A percentile compares a stretch with the other conserved stretches of the same genome.
Conservation (phyloP, 2,797 vertebrate species). For the Phalloptychus januarius region DNA sequence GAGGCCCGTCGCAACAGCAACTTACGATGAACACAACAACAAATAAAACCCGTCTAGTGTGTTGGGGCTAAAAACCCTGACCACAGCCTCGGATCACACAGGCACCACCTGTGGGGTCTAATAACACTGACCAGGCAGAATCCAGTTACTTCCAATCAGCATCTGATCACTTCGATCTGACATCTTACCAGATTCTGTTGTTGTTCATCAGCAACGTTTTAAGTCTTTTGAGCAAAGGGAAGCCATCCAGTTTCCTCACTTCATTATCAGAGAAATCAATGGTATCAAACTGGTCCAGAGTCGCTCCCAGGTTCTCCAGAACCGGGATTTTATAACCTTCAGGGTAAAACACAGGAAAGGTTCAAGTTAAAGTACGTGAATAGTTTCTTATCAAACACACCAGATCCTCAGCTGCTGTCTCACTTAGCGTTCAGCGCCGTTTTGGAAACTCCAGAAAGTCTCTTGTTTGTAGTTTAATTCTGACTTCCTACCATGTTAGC, state of each 20-base stretch:
- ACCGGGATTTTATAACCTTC: slow-evolving; percentile 97
- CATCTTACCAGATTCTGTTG: slow-evolving; percentile 91
- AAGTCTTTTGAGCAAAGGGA: slow-evolving; percentile 89
- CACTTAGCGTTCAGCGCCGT: background rate
- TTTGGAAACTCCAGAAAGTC: background rate
- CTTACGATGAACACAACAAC: too few relatives aligned
- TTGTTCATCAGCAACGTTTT: slow-evolving; percentile 95
- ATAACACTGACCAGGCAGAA: too few relatives aligned
- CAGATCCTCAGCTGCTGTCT: background rate
- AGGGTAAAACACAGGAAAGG: background rate
- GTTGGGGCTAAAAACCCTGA: too few relatives aligned
- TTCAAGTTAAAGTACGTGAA: background rate
- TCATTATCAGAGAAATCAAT: slow-evolving; percentile 98
- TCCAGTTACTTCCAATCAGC: background rate
- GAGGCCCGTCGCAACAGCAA: too few relatives aligned
- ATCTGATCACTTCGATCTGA: background rate
- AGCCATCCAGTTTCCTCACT: slow-evolving; percentile 93
- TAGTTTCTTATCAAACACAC: background rate
- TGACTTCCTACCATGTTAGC: background rate
- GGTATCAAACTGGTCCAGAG: slow-evolving; percentile 95
- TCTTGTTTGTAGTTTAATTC: background rate
- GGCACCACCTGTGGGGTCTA: background rate
- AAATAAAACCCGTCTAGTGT: too few relatives aligned
- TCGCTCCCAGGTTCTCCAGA: slow-evolving; percentile 94
- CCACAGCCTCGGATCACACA: background rate